phyloP scores from a whole-genome alignment of 2,888 invertebrate species.

The Osmoderma eremita region DNA sequence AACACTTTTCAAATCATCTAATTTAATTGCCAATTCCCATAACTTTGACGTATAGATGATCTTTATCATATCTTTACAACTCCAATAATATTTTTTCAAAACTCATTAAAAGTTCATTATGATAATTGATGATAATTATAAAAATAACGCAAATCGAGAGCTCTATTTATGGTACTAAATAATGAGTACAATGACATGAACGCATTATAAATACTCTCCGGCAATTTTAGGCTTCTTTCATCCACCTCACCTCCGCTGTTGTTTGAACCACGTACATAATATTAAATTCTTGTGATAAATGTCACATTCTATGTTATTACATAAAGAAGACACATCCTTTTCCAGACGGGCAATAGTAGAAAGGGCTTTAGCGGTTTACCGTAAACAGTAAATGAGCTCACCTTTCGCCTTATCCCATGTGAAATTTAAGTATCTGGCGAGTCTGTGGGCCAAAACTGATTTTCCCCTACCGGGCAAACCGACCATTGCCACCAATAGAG shows the following conservation, averaged over 20 bases:
- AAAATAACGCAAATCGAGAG: neutral
- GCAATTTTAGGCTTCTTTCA: neutral
- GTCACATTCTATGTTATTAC: too few relatives aligned
- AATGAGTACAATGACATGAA: neutral
- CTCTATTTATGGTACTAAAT: neutral
- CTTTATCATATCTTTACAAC: neutral
- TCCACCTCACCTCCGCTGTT: too few relatives aligned
- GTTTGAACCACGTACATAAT: too few relatives aligned
- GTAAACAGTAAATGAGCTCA: constrained; percentile 58
- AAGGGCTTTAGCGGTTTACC: too few relatives aligned
- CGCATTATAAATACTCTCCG: neutral
- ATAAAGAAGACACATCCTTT: too few relatives aligned
- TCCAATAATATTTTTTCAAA: constrained; percentile 10
- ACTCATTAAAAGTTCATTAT: constrained; percentile 8
- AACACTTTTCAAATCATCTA: too few relatives aligned
- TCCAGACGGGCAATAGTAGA: too few relatives aligned
- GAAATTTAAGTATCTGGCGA: constrained; percentile 90
- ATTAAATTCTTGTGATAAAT: too few relatives aligned
- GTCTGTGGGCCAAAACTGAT: constrained; percentile 88
- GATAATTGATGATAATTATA: neutral
- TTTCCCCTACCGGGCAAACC: constrained; percentile 94
- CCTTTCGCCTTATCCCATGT: constrained; percentile 87
- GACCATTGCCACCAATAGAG: constrained; percentile 87
- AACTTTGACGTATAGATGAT: too few relatives aligned
- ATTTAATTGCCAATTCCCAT: too few relatives aligned